Base-by-base conservation (phyloP, 1,140 invertebrate species). In the Coboldia fuscipes region DNA sequence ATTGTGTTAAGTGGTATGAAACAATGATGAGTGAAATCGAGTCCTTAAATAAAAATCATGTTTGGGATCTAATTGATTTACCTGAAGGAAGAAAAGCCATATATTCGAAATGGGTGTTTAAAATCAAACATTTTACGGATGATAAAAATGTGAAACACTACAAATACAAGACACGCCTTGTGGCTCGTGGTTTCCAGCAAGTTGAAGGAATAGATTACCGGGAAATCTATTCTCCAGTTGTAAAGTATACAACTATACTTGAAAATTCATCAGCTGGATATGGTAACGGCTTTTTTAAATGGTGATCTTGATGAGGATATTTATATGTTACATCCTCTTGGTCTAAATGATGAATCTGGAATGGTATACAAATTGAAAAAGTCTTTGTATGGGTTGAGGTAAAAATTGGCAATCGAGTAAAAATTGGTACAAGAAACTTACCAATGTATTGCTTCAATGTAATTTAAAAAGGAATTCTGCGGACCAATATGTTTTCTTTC, bases 271-370 rank as follows among this genome's bases (percentile, higher is more conserved):
- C 45, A 51, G 24, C 44, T 55, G 22, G 53, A 58, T 35, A 43
- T 58, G 0, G 48, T 45, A 39, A 54, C 50, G n/a, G 56, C 57
- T n/a, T 61, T 56, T 41, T 36, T 61, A 12, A 42, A 60, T 45
- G 58, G 52, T 14, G 37, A 53, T 13, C 29, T 60, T 14, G 37
- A 50, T 21, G 57, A 60, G 40, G 41, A 42, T 12, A 48, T 62
- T 16, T 59, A 44, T 37, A 60, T 62, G 49, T 17, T 41, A 36
- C 43, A 48, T 36, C 56, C 59, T 29, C 26, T 51, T 23, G 48
- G 46, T 17, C 41, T 47, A 17, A 31, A 50, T 7, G 35, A 51
- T 45, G 42, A 38, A 39, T 44, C 37, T 33, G 42, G 3, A 41
- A 39, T 18, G 28, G 37, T 15, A 42, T 39, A 8, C 26, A 42